phyloP scores from a whole-genome alignment of 2,113 vertebrate species.

The Macquaria ambigua region DNA sequence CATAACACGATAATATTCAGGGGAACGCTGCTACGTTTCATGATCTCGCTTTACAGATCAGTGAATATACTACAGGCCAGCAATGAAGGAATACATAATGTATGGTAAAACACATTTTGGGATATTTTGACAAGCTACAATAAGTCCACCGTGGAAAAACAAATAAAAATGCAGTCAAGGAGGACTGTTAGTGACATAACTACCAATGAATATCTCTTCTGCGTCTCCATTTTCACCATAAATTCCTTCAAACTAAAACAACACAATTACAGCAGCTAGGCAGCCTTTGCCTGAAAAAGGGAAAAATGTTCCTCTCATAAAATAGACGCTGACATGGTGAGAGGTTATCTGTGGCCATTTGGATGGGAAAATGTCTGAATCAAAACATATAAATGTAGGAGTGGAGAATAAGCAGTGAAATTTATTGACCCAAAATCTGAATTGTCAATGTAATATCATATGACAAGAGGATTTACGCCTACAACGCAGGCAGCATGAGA shows the following conservation, averaged over 20 bases:
- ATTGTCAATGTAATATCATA: constrained; percentile 39
- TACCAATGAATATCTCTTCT: constrained; percentile 41
- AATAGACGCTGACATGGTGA: constrained; percentile 50
- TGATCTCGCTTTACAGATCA: constrained; percentile 36
- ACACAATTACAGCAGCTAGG: constrained; percentile 30
- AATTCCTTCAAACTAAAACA: constrained; percentile 53
- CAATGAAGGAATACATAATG: not conserved
- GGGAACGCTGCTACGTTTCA: constrained; percentile 19
- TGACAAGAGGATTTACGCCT: constrained; percentile 11
- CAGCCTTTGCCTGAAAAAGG: constrained; percentile 50
- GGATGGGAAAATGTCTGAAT: constrained; percentile 36
- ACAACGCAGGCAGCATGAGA: constrained; percentile 25
- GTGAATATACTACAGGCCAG: not conserved
- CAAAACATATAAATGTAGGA: constrained; percentile 27
- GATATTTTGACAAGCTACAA: constrained; percentile 24
- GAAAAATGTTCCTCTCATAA: constrained; percentile 59
- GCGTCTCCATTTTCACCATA: constrained; percentile 57
- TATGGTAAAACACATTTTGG: not conserved
- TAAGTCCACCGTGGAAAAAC: constrained; percentile 42
- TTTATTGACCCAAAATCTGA: constrained; percentile 38
- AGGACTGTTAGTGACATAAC: constrained; percentile 40
- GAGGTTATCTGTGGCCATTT: constrained; percentile 60
- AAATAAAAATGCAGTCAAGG: constrained; percentile 41
- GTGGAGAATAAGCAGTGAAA: constrained; percentile 12
- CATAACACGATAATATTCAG: constrained; percentile 26